These are phyloP conservation scores for Hypolimnas misippus DNA, from an alignment of 2,888 invertebrate genomes.

Conservation along the genomic window DNA sequence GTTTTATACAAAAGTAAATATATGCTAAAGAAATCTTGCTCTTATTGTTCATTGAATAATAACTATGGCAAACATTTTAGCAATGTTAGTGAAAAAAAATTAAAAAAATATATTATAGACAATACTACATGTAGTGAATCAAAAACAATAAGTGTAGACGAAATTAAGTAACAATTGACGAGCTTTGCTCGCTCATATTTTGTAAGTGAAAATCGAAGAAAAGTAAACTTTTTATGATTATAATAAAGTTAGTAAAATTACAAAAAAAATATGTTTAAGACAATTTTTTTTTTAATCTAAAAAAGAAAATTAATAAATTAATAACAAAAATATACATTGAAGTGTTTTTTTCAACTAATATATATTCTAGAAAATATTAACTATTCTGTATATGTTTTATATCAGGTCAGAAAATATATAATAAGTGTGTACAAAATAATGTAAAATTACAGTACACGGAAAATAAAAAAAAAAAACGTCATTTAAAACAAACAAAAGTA, in stretches of 20 bases:
- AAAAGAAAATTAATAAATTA: slow-evolving; percentile 41
- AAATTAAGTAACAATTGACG: background rate
- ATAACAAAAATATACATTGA: slow-evolving; percentile 45
- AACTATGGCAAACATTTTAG: background rate
- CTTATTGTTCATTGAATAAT: background rate
- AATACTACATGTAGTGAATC: too few species aligned
- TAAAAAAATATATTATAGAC: background rate
- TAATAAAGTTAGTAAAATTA: background rate
- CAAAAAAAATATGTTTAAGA: background rate
- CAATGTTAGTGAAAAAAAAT: background rate
- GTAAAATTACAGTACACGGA: too few species aligned
- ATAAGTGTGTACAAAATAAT: background rate
- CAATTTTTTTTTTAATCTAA: too few species aligned
- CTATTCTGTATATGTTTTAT: background rate
- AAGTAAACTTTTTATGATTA: background rate
- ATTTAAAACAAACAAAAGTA: too few species aligned
- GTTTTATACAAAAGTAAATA: background rate
- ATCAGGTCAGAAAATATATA: background rate
- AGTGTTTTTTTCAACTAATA: slow-evolving; percentile 21
- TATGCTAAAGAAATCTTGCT: background rate
- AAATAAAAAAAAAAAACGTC: too few species aligned
- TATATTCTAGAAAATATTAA: background rate
- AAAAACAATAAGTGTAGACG: too few species aligned
- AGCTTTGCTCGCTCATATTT: too few species aligned
- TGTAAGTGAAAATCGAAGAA: background rate